Base-by-base conservation (phyloP, 2,113 vertebrate genomes). In the Strix uralensis region DNA sequence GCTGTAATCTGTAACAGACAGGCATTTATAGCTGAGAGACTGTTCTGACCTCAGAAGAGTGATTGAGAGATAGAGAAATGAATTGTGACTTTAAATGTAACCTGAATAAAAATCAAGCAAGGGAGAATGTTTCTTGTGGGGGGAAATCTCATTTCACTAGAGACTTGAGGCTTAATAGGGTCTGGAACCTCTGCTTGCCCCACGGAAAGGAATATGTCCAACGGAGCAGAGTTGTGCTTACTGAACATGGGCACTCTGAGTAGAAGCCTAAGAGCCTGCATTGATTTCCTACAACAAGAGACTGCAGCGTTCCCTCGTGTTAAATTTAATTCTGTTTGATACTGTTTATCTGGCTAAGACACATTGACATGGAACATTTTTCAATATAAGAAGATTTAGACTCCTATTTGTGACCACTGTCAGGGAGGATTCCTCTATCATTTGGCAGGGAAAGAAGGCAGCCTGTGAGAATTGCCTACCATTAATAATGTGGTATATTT, bases 281-380 rank as follows among this genome's bases (percentile, higher is more conserved):
- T 18, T 78, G 83, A 86, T 92, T 87, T 84, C 42, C 81, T 88
- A 23, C 58, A 62, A 52, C 22, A 58, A 74, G 82, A 77, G 44
- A 70, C 59, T 70, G 55, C 71, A 89, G 51, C 57, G 40, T 83
- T 97, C 92, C 77, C 52, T 91, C 67, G 15, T 40, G 81, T 57
- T 94, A 36, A 92, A 88, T 32, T 81, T 83, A 95, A 97, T 96
- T 95, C 78, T 63, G 32, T 91, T 79, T 86, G 86, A 92, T 95
- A 89, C 17, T 91, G 38, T 96, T 97, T 95, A 88, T 96, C 95
- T 97, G 59, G 26, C 72, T 93, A 73, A 95, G 89, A 72, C 85
- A 89, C 57, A 86, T 23, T 95, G 94, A 94, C 94, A 73, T 20
- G 26, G 71, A 92, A 61, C 32, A 59, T 92, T 96, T 93, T 91